Percentiles rank a stretch among this genome's conserved stretches.
Conservation (phyloP, 2,888 invertebrate species). For the Rhagonycha lutea region DNA sequence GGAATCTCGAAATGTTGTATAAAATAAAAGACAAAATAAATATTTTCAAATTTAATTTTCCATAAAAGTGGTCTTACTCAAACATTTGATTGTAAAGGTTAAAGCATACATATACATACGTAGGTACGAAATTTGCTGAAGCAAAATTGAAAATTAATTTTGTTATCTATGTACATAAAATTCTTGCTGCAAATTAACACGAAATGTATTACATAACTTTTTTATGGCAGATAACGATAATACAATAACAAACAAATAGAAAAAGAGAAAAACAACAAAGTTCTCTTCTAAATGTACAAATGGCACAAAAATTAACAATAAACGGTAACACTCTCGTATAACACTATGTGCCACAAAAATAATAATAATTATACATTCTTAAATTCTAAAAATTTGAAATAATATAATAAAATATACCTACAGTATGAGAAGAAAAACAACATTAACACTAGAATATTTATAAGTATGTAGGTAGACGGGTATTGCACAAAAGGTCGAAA, state of each 20-base stretch:
- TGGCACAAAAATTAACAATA: slow-evolving; percentile 33
- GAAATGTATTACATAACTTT: not conserved
- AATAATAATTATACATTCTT: slow-evolving; percentile 23
- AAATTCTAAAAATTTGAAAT: slow-evolving; percentile 18
- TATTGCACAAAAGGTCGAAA: slow-evolving; percentile 36
- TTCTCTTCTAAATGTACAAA: slow-evolving; percentile 24
- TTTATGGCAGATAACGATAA: not conserved
- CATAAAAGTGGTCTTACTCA: slow-evolving; percentile 47
- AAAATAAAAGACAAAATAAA: slow-evolving; percentile 7
- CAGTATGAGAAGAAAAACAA: slow-evolving; percentile 34
- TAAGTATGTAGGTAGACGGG: slow-evolving; percentile 14
- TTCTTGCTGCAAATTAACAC: slow-evolving; percentile 13
- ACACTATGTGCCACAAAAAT: slow-evolving; percentile 24
- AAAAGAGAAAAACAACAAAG: slow-evolving; percentile 20
- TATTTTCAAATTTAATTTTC: slow-evolving; percentile 40
- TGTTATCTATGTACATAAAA: slow-evolving; percentile 33
- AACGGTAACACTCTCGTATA: slow-evolving; percentile 11
- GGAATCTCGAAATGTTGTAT: too few species aligned
- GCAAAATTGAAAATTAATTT: slow-evolving; percentile 34
- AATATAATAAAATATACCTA: slow-evolving; percentile 28
- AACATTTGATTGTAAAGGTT: slow-evolving; percentile 46
- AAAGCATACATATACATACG: slow-evolving; percentile 40
- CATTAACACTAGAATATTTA: slow-evolving; percentile 32
- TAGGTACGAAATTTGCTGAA: slow-evolving; percentile 38
- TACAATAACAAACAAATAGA: slow-evolving; percentile 3